Evolutionary conservation across 2,888 invertebrate species (phyloP), one percentile per base, ranked within the genome.

Genomic region (Adela reaumurella): DNA sequence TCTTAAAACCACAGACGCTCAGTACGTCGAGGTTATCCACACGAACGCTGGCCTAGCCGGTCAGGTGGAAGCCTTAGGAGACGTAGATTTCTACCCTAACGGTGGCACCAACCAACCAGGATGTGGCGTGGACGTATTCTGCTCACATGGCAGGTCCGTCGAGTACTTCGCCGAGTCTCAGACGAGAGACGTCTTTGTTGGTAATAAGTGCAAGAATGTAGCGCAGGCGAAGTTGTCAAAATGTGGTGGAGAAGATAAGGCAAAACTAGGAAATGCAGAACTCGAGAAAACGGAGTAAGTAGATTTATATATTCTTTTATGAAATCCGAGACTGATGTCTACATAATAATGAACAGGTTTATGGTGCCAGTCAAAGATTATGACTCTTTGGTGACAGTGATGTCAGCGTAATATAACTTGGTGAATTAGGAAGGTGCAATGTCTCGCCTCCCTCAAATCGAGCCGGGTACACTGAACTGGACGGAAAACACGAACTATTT

Each of bases 1-100:
- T 11, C 46, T 65, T 17, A 55, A 55, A 20, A 43, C 50, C 20
- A 53, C 50, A 1, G 62, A 61, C 50, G 63, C 60, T 2, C 48
- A 49, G 14, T 63, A 62, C 49, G 60, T 64, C n/a, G 64, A 65
- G 49, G 57, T 61, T 5, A 56, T 62, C 14, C 65, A 65, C 49
- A 58, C 61, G 3, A 61, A 63, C 45, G 60, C 59, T 14, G 60
- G 55, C 5, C 49, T 52, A 19, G 54, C 58, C 28, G 63, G 62
- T 1, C 55, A 59, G 47, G 35, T 57, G 2, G 19, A 49, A 19
- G 52, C 57, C 4, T 50, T 57, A 14, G 64, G 61, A 0, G 54
- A 59, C 44, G 56, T 59, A n/a, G 62, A 65, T 53, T 62, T 64
- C 55, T 64, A 64, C 49, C 58, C 61, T 17, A 64, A 65, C 51